Conservation (phyloP, 2,113 vertebrate genomes). For the Alethe castanea region DNA sequence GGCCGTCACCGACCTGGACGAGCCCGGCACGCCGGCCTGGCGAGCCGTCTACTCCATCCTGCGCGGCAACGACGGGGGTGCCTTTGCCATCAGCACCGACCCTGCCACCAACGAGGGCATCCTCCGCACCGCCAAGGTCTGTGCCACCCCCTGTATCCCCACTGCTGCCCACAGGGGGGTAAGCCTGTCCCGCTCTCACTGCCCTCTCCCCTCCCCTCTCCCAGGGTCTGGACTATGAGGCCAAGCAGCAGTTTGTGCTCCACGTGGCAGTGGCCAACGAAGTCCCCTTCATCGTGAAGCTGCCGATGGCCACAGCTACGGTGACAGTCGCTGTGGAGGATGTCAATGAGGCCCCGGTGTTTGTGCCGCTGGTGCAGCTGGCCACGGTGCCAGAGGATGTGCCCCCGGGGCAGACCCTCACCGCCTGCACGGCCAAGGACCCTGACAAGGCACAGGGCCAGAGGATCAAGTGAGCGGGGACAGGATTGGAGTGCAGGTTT, state of each 20-base stretch:
- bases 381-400: constrained; percentile 71
- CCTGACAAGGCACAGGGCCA: constrained; percentile 81
- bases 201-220: neutral
- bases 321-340: constrained; percentile 80
- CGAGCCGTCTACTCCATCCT: constrained; percentile 78
- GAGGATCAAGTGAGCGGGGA: constrained; percentile 75
- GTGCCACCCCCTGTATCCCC: fast-evolving
- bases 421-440: constrained; percentile 76
- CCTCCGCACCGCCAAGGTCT: constrained; percentile 76
- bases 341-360: constrained; percentile 79
- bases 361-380: constrained; percentile 61
- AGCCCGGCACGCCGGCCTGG: constrained; percentile 76
- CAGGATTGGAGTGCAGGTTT: too few relatives aligned
- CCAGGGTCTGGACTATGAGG: constrained; percentile 88
- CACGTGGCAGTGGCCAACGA: constrained; percentile 80
- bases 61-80: constrained; percentile 64
- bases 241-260: constrained; percentile 68
- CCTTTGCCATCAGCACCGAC: constrained; percentile 78
- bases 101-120: constrained; percentile 81
- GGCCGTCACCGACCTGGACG: constrained; percentile 76
- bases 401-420: neutral
- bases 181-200: neutral
- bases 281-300: constrained; percentile 62
- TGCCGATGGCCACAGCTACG: constrained; percentile 79
- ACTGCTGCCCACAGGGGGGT: fast-evolving